Evolutionary conservation across 2,797 vertebrate genomes (phyloP), one percentile per base, ranked within the genome.

Genomic region (Vultur gryphus): DNA sequence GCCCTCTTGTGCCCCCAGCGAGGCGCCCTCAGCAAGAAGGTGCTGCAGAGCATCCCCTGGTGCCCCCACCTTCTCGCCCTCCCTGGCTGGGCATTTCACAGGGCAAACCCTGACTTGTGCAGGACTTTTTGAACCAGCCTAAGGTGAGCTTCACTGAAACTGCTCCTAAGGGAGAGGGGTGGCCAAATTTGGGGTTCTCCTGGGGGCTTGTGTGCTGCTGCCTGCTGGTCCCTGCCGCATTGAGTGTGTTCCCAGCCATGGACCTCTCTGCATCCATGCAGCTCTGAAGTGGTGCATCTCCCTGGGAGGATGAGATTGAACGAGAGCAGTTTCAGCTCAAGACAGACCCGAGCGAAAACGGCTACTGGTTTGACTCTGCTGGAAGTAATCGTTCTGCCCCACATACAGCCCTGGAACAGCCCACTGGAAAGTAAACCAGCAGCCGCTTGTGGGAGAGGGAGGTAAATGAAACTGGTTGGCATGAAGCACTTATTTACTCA

Each of bases 401-500:
- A 93, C 55, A 87, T 96, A 80, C 55, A 77, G 84, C 46, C 49
- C 64, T 66, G 46, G 43, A 87, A 52, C 73, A 90, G 86, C 54
- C 37, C 52, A 28, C 89, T 83, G 94, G 85, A 78, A 89, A 86
- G 84, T 54, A 94, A 87, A 73, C 29, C 3, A 4, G 51, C 91
- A 91, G 85, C 72, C 0, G 9, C 62, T 57, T 85, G 81, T 0
- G 0, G 48, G 71, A 93, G 86, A 79, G 65, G 77, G 76, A 94
- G 85, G 86, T 95, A 92, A 88, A 96, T 94, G 90, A 93, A 93
- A 85, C 80, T 75, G 75, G 67, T 95, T 9, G 0, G 66, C 88
- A 76, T 9, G 1, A 80, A 95, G 78, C 82, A 75, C n/a, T 95
- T 96, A 95, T 84, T 97, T 97, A 88, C 91, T 95, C 95, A 95